A percentile compares a stretch with the other conserved stretches of the same genome.
phyloP scores from a whole-genome alignment of 2,888 invertebrate genomes.

The Noctua pronuba region DNA sequence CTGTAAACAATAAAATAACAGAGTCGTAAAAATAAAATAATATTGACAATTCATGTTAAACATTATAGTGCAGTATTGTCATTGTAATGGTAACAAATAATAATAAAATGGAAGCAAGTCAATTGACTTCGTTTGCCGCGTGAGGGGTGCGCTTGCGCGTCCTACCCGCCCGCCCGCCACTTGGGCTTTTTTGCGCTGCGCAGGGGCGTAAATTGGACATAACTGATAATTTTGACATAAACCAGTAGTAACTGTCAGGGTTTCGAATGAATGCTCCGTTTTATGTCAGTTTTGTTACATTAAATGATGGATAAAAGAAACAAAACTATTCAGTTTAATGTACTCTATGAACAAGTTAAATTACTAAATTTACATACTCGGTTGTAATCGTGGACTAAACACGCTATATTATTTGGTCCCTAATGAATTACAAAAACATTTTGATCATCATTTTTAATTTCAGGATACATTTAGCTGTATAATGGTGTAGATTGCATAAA shows the following conservation, averaged over 20 bases:
- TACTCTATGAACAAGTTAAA: neutral
- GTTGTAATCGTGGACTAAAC: neutral
- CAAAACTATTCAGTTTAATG: constrained; percentile 11
- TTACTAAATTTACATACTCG: neutral
- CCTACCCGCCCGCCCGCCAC: constrained; percentile 74
- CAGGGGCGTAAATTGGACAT: constrained; percentile 84
- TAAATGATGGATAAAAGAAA: constrained; percentile 78
- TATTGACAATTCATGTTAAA: constrained; percentile 30
- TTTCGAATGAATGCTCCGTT: constrained; percentile 80
- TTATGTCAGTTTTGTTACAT: constrained; percentile 83
- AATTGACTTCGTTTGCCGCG: constrained; percentile 80
- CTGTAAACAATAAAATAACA: constrained; percentile 5
- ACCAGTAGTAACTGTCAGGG: constrained; percentile 86
- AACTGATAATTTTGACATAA: constrained; percentile 89
- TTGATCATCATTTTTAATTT: neutral
- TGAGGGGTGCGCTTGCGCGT: constrained; percentile 75
- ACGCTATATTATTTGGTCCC: neutral
- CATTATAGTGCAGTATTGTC: constrained; percentile 48
- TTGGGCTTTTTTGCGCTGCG: constrained; percentile 84
- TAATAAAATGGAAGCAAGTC: constrained; percentile 86
- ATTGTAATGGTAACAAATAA: constrained; percentile 73
- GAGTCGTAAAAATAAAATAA: constrained; percentile 23
- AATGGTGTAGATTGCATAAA: neutral
- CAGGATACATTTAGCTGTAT: neutral
- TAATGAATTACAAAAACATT: neutral